Base-by-base conservation (phyloP, 2,797 vertebrate species). In the Cottoperca gobio region DNA sequence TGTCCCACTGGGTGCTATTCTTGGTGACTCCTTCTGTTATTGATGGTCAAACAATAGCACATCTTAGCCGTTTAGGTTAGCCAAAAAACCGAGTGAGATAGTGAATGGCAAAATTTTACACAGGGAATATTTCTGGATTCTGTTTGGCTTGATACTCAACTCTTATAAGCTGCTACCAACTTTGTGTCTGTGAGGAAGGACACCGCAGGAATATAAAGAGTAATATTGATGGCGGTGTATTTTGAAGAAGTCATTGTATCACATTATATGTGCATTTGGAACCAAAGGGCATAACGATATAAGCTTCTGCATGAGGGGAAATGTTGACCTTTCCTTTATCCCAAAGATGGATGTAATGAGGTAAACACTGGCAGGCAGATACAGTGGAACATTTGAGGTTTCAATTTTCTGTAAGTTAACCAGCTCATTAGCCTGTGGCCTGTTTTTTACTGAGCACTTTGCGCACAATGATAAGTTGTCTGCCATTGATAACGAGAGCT, bases 1-100 rank as follows among this genome's bases (percentile, higher is more conserved):
- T 86, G 78, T 86, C 68, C 71, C 67, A 60, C 28, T 24, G 55
- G 78, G 76, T 55, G 70, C 74, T 73, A 74, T 83, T 90, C 71
- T 88, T 14, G 2, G 69, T 61, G 62, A 84, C 64, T 83, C 70
- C 70, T 60, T 76, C n/a, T 58, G 50, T 10, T 68, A 60, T 63
- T 82, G 73, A 80, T 71, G 35, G 49, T 40, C 76, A 71, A 84
- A 88, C 82, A 84, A 88, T 33, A 88, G 46, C 58, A 60, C 19
- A 49, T 71, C 16, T 31, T 43, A 49, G 46, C 42, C 21, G 31
- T 74, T 69, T 23, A 78, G 67, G 69, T 66, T 55, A 24, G 61
- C 16, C 61, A 59, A 78, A 66, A 35, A 57, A 61, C 24, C 24
- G 43, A 39, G 49, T 55, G 50, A 69, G 39, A 31, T 59, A 26